Evolutionary conservation across 2,888 invertebrate genomes (phyloP), one percentile per base, ranked within the genome.

Genomic region (Rotaria socialis): DNA sequence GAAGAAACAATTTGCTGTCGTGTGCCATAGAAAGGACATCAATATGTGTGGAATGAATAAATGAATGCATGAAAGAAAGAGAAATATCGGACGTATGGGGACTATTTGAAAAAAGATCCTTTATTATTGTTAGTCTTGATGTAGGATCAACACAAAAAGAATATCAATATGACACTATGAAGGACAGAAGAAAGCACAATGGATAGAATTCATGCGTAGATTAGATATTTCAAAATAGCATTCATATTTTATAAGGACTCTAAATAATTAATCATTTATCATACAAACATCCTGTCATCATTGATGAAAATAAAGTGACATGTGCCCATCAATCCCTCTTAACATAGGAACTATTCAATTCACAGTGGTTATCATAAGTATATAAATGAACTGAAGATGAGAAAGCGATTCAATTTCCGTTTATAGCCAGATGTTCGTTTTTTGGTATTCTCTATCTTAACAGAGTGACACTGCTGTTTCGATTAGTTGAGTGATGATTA

Each of bases 1-100:
- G 6, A 6, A 67, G 67, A 67, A 67, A 67, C 67, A 67, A 67
- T 67, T 67, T 67, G 67, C 35, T 67, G 67, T 67, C 67, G 67
- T 67, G 35, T 19, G 67, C 19, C 35, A 67, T 19, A 35, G 67
- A 67, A 67, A 41, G 67, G 19, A 35, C 67, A 67, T 67, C 35
- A 67, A 67, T n/a, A 67, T 27, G 67, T 16, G 35, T 67, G 35
- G 35, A 27, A 67, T 41, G 35, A 67, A 67, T 67, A 19, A 27
- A 35, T 35, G 67, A 67, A 56, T 56, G 56, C 24, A 56, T 56
- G 56, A 56, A 56, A 22, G 67, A 67, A 16, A 67, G 35, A 67
- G 35, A 67, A 16, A 19, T 19, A 67, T 27, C 3, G 35, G 67
- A 67, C 67, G 35, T 35, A 67, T 67, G 35, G 35, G 67, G 35